phyloP scores from a whole-genome alignment of 2,113 vertebrate species.

The Microcebus tavaratra region DNA sequence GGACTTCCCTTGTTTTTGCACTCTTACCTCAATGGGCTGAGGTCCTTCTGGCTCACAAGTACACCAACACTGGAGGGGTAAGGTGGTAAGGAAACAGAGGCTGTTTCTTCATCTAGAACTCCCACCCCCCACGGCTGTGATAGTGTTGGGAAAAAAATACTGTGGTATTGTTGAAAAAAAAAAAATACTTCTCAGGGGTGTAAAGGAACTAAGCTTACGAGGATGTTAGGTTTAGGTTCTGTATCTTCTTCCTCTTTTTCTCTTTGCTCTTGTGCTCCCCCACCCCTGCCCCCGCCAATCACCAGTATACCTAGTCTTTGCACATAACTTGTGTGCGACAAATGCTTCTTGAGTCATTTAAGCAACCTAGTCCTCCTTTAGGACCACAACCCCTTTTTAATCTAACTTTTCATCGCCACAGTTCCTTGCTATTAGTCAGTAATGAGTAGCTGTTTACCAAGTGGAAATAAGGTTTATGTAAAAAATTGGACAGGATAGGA shows the following conservation, averaged over 20 bases:
- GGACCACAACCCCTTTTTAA: not conserved
- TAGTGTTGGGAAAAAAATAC: not conserved
- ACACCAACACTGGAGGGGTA: not conserved
- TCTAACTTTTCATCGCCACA: not conserved
- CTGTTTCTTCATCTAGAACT: no score
- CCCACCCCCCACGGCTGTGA: fast-evolving
- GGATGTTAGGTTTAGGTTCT: not conserved
- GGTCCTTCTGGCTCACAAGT: not conserved
- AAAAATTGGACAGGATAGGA: not conserved
- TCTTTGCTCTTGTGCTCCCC: not conserved
- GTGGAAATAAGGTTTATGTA: not conserved
- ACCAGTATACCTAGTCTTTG: not conserved
- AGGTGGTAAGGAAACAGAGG: not conserved
- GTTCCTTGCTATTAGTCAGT: not conserved
- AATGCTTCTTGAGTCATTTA: not conserved
- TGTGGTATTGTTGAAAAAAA: not conserved
- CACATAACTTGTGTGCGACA: not conserved
- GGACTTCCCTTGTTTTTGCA: not conserved
- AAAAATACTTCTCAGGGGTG: not conserved
- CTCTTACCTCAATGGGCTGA: not conserved
- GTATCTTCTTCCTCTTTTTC: not conserved
- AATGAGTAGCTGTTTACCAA: not conserved
- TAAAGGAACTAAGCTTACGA: not conserved
- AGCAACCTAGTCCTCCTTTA: not conserved
- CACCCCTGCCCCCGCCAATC: not conserved